Conservation (phyloP, 2,113 vertebrate species). For the Cyanocitta stelleri region DNA sequence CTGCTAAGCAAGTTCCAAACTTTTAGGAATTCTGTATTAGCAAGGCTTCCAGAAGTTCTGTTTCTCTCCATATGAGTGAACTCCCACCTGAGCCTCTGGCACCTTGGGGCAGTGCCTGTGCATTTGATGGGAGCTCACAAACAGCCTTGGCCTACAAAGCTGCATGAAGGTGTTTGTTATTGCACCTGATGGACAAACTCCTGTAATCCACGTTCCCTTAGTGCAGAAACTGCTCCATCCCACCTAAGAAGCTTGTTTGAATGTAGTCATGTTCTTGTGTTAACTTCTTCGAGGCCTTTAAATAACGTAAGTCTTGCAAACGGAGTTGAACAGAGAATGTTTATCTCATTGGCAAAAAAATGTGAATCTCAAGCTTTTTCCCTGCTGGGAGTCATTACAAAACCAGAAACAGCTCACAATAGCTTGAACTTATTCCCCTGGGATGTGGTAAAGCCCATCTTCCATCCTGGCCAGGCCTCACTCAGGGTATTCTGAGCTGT, state of each 20-base stretch:
- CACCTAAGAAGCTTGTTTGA: background rate
- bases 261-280: background rate
- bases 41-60: background rate
- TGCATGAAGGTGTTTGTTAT: background rate
- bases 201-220: background rate
- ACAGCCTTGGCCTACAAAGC: background rate
- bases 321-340: background rate
- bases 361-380: background rate
- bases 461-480: background rate
- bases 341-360: background rate
- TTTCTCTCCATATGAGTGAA: background rate
- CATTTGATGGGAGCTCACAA: fast-evolving
- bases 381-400: background rate
- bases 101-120: background rate
- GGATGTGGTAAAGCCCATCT: constrained; percentile 4
- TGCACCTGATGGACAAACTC: background rate
- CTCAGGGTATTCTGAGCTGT: background rate
- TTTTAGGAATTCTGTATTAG: background rate
- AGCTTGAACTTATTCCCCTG: background rate
- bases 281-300: background rate
- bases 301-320: background rate
- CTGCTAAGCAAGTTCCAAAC: background rate
- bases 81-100: background rate
- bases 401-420: constrained; percentile 9
- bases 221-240: background rate